Percentiles rank a stretch among this genome's conserved stretches.
These are phyloP conservation scores for Drosophila lowei DNA, from an alignment of 1,140 invertebrate species.

Conservation along the genomic window DNA sequence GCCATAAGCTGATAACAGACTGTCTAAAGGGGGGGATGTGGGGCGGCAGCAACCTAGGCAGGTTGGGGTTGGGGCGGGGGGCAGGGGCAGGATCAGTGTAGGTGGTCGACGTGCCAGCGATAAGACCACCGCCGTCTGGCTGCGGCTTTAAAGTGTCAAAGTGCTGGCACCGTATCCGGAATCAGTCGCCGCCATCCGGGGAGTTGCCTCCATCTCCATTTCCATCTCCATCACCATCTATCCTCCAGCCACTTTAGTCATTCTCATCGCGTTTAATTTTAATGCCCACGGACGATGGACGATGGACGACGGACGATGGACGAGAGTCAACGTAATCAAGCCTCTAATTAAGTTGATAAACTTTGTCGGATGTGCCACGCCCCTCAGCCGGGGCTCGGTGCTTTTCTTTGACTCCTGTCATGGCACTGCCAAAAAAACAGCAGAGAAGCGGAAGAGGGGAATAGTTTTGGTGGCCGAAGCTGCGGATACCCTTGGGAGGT, in stretches of 20 bases:
- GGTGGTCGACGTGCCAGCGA: constrained; percentile 46
- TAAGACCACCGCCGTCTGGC: constrained; percentile 49
- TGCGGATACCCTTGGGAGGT: background rate
- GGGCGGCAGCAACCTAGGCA: no score
- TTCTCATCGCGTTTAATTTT: constrained; percentile 58
- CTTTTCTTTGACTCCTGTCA: no score
- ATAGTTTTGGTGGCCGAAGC: no score
- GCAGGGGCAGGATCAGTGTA: constrained; percentile 8
- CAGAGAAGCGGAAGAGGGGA: background rate
- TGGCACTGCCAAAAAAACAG: constrained; percentile 1
- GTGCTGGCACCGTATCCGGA: constrained; percentile 46
- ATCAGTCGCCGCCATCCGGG: constrained; percentile 16
- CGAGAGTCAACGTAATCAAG: constrained; percentile 71
- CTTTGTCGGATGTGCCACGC: constrained; percentile 46
- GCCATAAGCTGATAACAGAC: constrained; percentile 78
- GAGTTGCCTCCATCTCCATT: no score
- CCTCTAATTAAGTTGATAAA: constrained; percentile 81
- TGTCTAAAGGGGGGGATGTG: constrained; percentile 12
- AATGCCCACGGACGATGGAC: constrained; percentile 55
- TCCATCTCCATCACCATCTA: constrained; percentile 9
- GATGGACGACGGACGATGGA: constrained; percentile 33
- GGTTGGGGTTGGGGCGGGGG: background rate
- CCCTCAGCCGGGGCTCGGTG: background rate
- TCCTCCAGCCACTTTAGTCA: constrained; percentile 29
- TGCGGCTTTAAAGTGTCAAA: constrained; percentile 71